A percentile compares a stretch with the other conserved stretches of the same genome.
phyloP scores from a whole-genome alignment of 2,888 invertebrate species.

The Diarsia brunnea region DNA sequence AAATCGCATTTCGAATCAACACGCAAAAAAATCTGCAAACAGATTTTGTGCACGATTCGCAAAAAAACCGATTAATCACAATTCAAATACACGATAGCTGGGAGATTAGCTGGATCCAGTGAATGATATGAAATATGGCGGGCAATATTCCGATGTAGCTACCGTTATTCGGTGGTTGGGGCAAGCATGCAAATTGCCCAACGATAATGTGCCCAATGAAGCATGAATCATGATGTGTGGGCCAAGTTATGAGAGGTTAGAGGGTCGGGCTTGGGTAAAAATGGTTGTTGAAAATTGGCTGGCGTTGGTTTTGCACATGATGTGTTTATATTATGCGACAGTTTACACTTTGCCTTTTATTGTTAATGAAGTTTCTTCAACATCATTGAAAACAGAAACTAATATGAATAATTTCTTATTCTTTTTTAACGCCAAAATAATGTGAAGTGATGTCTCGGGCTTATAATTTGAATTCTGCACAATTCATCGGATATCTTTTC shows the following conservation, averaged over 20 bases:
- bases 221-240: constrained; percentile 71
- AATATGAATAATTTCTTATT: neutral
- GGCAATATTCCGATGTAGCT: constrained; percentile 75
- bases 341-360: neutral
- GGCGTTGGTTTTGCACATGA: neutral
- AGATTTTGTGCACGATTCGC: constrained; percentile 18
- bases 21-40: constrained; percentile 26
- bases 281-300: constrained; percentile 8
- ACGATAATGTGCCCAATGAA: constrained; percentile 81
- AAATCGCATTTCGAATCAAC: constrained; percentile 16
- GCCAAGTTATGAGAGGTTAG: constrained; percentile 45
- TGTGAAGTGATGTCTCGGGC: neutral
- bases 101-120: constrained; percentile 55
- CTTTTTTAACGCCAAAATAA: neutral
- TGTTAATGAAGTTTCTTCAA: neutral
- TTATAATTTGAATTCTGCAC: neutral
- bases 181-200: constrained; percentile 80
- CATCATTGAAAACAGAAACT: neutral
- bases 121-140: constrained; percentile 68
- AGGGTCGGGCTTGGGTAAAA: neutral
- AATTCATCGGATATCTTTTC: neutral
- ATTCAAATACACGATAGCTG: constrained; percentile 45
- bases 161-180: constrained; percentile 78
- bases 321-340: neutral
- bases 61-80: constrained; percentile 44